These are phyloP conservation scores for Phylloscopus trochilus DNA, from an alignment of 2,113 vertebrate genomes.

Conservation along the genomic window DNA sequence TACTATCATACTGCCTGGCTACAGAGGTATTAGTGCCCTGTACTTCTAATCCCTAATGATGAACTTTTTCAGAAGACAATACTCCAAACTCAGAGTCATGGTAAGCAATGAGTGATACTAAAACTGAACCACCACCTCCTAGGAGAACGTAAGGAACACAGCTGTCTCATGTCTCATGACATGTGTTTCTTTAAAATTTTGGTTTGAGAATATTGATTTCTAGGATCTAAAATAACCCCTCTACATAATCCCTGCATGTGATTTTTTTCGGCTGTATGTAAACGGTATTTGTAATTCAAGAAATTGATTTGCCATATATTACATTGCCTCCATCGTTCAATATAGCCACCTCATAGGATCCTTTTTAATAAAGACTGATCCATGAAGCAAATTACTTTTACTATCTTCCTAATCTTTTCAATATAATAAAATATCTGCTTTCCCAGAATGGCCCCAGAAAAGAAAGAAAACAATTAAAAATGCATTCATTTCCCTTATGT, in stretches of 20 bases:
- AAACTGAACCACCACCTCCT: not conserved
- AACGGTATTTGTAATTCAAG: not conserved
- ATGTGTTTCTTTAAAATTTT: not conserved
- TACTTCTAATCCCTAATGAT: not conserved
- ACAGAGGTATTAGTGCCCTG: not conserved
- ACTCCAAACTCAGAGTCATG: not conserved
- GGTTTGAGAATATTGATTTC: not conserved
- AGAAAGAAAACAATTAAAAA: constrained; percentile 46
- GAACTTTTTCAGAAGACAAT: constrained; percentile 7
- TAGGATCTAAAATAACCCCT: not conserved
- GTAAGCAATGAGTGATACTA: not conserved
- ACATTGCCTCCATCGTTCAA: not conserved
- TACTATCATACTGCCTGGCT: not conserved
- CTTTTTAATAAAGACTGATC: not conserved
- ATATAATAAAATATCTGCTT: not conserved
- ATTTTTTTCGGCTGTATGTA: not conserved
- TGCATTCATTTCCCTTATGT: constrained; percentile 15
- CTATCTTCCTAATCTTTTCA: not conserved
- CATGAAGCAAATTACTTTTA: not conserved
- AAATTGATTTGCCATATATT: not conserved
- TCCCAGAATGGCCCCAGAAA: not conserved
- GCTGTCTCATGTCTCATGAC: not conserved
- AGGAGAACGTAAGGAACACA: not conserved
- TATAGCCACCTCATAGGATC: not conserved
- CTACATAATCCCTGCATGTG: not conserved